Base-by-base conservation (phyloP, 2,113 vertebrate genomes). In the Sebastes schlegelii region DNA sequence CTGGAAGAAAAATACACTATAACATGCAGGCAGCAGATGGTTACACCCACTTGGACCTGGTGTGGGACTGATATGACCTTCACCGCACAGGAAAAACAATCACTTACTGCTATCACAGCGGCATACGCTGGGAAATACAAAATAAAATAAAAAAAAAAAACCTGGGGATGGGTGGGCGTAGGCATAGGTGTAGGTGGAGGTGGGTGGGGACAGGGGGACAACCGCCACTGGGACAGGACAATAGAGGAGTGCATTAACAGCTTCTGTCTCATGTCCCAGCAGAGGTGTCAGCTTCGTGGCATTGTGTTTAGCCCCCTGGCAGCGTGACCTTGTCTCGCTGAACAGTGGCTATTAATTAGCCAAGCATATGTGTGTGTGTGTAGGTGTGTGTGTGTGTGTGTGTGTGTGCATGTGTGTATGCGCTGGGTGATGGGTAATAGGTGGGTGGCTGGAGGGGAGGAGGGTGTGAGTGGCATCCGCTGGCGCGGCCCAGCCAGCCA, bases 291-390 rank as follows among this genome's bases (percentile, higher is more conserved):
- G 82, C 73, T 86, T 83, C 43, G 40, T 86, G 81, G 74, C 82
- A 49, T 89, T 88, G 89, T 92, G 80, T 91, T 87, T 87, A 77
- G 77, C 80, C 75, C 69, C 81, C 57, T 64, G 75, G 80, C 83
- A 72, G 79, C 61, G 1, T 90, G 91, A 93, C 89, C 88, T 91
- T 90, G 89, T 91, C 81, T 83, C 71, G 61, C 48, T 85, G 70
- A 89, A 87, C 84, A 91, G 57, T 72, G 80, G 82, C 91, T 90
- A 91, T 92, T 92, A 92, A 93, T 93, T 93, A 93, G 84, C 79
- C 86, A 71, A 86, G 73, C 21, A 34, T 79, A 45, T 54, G 23
- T 45, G 4, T 77, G 51, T 60, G 65, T 54, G 60, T 80, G 65
- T 70, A 40, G 68, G 74, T 70, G 64, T 78, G 63, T 60, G 66